Conservation (phyloP, 2,888 invertebrate species). For the Phoronis australis region DNA sequence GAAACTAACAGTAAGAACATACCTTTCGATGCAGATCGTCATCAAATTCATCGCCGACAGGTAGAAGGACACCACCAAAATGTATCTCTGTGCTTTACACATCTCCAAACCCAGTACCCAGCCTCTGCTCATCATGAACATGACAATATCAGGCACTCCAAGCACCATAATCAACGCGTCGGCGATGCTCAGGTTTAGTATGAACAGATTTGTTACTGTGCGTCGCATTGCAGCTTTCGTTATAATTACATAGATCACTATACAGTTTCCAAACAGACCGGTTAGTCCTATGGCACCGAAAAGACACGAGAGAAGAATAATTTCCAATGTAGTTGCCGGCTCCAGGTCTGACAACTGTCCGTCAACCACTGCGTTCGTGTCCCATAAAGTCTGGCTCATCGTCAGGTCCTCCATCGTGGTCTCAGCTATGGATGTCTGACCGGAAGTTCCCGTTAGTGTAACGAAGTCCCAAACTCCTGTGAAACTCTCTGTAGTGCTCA, state of each 20-base stretch:
- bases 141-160: slow-evolving; percentile 50
- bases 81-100: slow-evolving; percentile 49
- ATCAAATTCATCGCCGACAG: slow-evolving; percentile 54
- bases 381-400: too few relatives aligned
- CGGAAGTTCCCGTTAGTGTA: too few relatives aligned
- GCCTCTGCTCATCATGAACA: slow-evolving; percentile 45
- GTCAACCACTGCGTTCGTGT: too few relatives aligned
- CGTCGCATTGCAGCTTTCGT: slow-evolving; percentile 48
- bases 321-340: too few relatives aligned
- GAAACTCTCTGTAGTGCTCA: too few relatives aligned
- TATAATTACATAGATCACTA: slow-evolving; percentile 49
- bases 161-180: slow-evolving; percentile 49
- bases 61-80: slow-evolving; percentile 53
- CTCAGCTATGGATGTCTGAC: too few relatives aligned
- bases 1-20: too few relatives aligned
- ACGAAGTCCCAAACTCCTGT: too few relatives aligned
- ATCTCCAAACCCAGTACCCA: slow-evolving; percentile 39
- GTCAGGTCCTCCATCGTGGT: too few relatives aligned
- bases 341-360: too few relatives aligned
- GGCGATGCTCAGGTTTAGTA: slow-evolving; percentile 49
- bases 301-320: too few relatives aligned
- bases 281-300: too few relatives aligned
- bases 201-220: slow-evolving; percentile 49
- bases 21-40: slow-evolving; percentile 54
- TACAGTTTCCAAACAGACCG: slow-evolving; percentile 47